Evolutionary conservation across 2,797 vertebrate species (phyloP).

Genomic region (Acrossocheilus wenchowensis): DNA sequence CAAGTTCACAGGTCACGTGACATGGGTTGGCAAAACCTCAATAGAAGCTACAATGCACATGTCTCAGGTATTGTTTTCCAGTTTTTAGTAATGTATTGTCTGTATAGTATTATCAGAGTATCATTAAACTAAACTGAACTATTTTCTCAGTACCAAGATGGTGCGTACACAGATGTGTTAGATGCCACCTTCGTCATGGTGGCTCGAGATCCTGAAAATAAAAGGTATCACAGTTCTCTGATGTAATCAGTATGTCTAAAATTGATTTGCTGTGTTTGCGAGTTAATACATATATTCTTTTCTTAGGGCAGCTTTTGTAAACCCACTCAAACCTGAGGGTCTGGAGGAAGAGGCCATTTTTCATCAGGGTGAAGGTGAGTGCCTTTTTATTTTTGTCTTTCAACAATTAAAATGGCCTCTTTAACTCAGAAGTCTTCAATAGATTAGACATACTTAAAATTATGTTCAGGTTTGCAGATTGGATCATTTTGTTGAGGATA

Average conservation of each 20-base stretch:
- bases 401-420: not conserved
- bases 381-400: not conserved
- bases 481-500: not conserved
- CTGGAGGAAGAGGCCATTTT: conserved; percentile 86
- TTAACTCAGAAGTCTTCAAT: not conserved
- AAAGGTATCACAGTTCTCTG: conserved; percentile 77
- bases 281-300: not conserved
- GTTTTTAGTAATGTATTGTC: not conserved
- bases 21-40: conserved; percentile 94
- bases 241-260: not conserved
- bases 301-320: conserved; percentile 88
- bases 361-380: conserved; percentile 88
- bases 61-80: conserved; percentile 83
- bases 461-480: not conserved
- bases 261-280: not conserved
- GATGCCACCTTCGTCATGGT: conserved; percentile 98
- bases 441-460: not conserved
- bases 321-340: conserved; percentile 83
- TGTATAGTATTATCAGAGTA: not conserved
- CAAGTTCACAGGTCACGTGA: conserved; percentile 92
- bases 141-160: conserved; percentile 78
- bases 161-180: conserved; percentile 83
- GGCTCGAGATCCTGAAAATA: conserved; percentile 93
- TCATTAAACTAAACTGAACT: conserved; percentile 25
- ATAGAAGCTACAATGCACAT: conserved; percentile 98